These are phyloP conservation scores for Drosophila elegans DNA, from an alignment of 1,140 invertebrate species.

Conservation along the genomic window DNA sequence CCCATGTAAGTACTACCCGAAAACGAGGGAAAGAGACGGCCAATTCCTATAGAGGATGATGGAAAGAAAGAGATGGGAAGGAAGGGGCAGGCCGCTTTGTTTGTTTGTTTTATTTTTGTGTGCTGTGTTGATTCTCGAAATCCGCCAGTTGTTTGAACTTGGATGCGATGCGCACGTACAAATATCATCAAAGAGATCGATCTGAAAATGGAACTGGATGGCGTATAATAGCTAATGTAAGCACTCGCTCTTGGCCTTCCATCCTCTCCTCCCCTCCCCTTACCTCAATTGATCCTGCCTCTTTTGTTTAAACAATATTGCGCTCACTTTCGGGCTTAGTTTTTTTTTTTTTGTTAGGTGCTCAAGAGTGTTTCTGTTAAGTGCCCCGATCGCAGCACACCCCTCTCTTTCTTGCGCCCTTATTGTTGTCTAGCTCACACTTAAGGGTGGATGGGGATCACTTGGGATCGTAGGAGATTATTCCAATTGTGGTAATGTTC, in stretches of 20 bases:
- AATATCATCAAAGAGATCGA: constrained; percentile 72
- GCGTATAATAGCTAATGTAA: constrained; percentile 70
- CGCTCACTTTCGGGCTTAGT: constrained; percentile 13
- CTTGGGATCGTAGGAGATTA: constrained; percentile 24
- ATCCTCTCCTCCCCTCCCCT: background rate
- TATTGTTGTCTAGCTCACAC: no score
- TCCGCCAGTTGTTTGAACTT: constrained; percentile 63
- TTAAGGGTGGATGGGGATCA: constrained; percentile 9
- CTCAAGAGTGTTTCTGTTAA: constrained; percentile 31
- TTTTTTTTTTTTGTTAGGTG: constrained; percentile 8
- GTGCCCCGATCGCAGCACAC: constrained; percentile 15
- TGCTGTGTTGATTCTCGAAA: constrained; percentile 54
- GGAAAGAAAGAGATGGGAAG: background rate
- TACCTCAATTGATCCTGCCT: background rate
- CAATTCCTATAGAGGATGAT: background rate
- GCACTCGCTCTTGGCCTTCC: constrained; percentile 62
- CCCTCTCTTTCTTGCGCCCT: no score
- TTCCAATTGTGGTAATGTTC: constrained; percentile 23
- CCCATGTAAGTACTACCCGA: constrained; percentile 24
- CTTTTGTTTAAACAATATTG: constrained; percentile 70
- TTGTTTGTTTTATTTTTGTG: constrained; percentile 37
- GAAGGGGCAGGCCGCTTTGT: constrained; percentile 12
- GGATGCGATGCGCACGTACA: constrained; percentile 49
- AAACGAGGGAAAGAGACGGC: background rate
- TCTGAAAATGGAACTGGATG: constrained; percentile 8